These are phyloP conservation scores for Cherax destructor DNA, from an alignment of 1,140 invertebrate genomes.

Conservation along the genomic window DNA sequence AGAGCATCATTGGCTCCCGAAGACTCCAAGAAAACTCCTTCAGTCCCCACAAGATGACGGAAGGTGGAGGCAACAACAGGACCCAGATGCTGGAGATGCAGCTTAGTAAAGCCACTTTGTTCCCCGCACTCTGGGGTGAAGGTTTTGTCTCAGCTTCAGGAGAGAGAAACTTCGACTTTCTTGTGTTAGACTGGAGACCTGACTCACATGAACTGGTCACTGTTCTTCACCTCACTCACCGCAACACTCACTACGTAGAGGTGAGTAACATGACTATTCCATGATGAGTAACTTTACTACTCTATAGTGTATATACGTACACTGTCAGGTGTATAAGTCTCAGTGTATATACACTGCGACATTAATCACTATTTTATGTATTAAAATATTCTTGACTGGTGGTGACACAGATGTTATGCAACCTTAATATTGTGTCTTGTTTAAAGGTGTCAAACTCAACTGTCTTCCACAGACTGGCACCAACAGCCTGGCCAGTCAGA, in stretches of 20 bases:
- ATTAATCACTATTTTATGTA: no score
- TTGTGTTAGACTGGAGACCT: slow-evolving; percentile 51
- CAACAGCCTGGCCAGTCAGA: no score
- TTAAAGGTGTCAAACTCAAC: no score
- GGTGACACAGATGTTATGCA: no score
- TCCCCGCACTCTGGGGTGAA: slow-evolving; percentile 36
- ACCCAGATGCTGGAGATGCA: slow-evolving; percentile 46
- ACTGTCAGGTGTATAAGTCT: no score
- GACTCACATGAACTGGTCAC: slow-evolving; percentile 6
- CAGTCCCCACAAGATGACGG: not conserved
- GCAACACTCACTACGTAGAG: not conserved
- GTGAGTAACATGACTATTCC: not conserved
- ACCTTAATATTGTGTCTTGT: no score
- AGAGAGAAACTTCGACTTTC: slow-evolving; percentile 51
- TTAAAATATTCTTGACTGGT: no score
- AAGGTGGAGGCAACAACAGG: slow-evolving; percentile 19
- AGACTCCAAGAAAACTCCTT: slow-evolving; percentile 19
- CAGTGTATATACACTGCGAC: no score
- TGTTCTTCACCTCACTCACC: slow-evolving; percentile 7
- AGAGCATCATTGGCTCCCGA: slow-evolving; percentile 55
- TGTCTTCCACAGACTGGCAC: no score
- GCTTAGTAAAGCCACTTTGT: slow-evolving; percentile 38
- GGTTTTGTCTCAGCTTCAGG: slow-evolving; percentile 26
- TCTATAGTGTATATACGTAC: no score
- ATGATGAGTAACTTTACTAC: no score